Base-by-base conservation (phyloP, 2,113 vertebrate genomes). In the Ammodytes dubius region DNA sequence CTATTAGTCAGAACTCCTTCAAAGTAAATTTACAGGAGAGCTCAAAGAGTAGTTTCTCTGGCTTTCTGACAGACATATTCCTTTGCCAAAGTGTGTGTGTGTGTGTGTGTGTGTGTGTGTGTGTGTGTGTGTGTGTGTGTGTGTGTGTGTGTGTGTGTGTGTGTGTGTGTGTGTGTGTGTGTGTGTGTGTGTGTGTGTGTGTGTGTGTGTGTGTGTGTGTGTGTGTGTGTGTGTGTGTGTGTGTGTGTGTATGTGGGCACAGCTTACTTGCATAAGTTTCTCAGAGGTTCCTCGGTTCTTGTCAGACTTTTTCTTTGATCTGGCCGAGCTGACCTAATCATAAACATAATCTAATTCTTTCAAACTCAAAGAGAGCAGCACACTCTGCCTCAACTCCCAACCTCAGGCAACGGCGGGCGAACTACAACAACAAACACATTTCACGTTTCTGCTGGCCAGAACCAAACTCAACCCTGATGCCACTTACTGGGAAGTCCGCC, bases 271-370 rank as follows among this genome's bases (percentile, higher is more conserved):
- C 81, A 84, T 78, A 82, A 74, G 73, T 89, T 88, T 86, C 81
- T 90, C 52, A 56, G 60, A 82, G 79, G 83, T 69, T 84, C 88
- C 84, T 89, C 15, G 49, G 79, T 83, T 89, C 87, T 79, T 91
- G 89, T 90, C 89, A 87, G 88, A 78, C 83, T 79, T 86, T 53
- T 72, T 46, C 92, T 92, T 93, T 92, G 89, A 93, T 93, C 89
- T 87, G 85, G 77, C 84, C 72, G 11, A 86, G 88, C 81, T 89
- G 88, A 89, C 90, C 88, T 43, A 82, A 27, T 27, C 27, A 27
- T 27, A 27, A 27, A 84, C 82, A 82, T 81, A 89, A 90, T 88
- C 79, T 89, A 77, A 81, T 86, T 81, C 81, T 84, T 80, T 87
- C 54, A 52, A 70, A 82, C 83, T 90, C 76, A 89, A 86, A 92